Base-by-base conservation (phyloP, 2,797 vertebrate species). In the Capromys pilorides region DNA sequence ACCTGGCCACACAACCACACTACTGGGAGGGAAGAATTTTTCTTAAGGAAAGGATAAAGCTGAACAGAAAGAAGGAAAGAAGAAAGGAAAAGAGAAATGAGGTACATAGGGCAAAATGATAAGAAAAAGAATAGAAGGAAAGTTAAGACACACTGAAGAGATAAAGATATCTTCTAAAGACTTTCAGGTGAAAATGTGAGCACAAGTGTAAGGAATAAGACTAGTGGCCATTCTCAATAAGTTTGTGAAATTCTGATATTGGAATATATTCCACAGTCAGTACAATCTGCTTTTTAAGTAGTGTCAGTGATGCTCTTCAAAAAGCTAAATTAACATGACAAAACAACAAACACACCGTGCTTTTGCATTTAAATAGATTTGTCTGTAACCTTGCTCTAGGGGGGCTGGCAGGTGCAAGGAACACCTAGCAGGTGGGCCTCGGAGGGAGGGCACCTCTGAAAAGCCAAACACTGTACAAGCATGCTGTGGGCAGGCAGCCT, bases 171-270 rank as follows among this genome's bases (percentile, higher is more conserved):
- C 51, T 26, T 86, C 54, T 1, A n/a, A 16, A 69, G 31, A 45
- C 5, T 18, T 8, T 22, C 2, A 45, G 39, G 69, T 31, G 1
- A 24, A 2, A 14, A 1, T 0, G 2, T 6, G 49, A 41, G 21
- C 41, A 12, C 1, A 24, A 26, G 26, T 77, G 28, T 84, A 61
- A 51, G 28, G 28, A 62, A 16, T 14, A 59, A 67, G 41, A 51
- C 64, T 6, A 12, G 13, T 18, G 66, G 41, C 26, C 73, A 14
- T 54, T 49, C 13, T 80, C 54, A 0, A 0, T 16, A 39, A 89
- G 28, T 64, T 31, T 66, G 6, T 10, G 2, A 54, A 79, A 77
- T 1, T 36, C 14, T 83, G 33, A 64, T n/a, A 36, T 0, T 49
- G 14, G 77, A 71, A 51, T 14, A 24, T 4, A 57, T 33, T 83